Conservation (phyloP, 2,797 vertebrate genomes). For the Xenops minutus region DNA sequence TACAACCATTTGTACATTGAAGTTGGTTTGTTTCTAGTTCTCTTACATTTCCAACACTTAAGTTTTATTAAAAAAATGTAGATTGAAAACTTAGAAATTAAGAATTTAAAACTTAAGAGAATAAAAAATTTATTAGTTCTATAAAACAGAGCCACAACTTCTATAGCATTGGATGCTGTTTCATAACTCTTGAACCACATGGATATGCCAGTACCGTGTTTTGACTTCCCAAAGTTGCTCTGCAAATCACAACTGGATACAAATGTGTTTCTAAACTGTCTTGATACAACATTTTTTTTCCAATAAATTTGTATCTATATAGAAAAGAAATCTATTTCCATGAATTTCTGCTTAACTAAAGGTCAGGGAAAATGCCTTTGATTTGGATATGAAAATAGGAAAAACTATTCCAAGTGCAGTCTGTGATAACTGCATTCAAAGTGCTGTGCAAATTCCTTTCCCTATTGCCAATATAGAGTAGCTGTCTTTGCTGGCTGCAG, state of each 20-base stretch:
- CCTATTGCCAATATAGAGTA: not conserved
- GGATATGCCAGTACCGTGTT: not conserved
- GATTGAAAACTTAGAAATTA: constrained; percentile 29
- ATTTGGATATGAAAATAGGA: constrained; percentile 33
- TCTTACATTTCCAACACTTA: constrained; percentile 7
- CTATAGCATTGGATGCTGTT: not conserved
- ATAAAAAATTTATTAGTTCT: constrained; percentile 43
- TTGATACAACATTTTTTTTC: not conserved
- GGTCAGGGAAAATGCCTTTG: constrained; percentile 1
- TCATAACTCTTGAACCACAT: not conserved
- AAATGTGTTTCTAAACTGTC: not conserved
- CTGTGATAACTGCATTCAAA: not conserved
- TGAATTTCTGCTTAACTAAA: not conserved
- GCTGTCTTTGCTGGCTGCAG: not conserved
- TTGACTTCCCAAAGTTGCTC: not conserved
- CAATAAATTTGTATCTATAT: not conserved
- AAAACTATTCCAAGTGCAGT: constrained; percentile 28
- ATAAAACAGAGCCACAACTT: constrained; percentile 28
- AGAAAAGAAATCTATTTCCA: constrained; percentile 4
- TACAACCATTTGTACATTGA: constrained; percentile 29
- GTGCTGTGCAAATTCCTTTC: not conserved
- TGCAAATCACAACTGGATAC: constrained; percentile 31
- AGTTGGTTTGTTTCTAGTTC: not conserved
- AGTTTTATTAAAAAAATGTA: constrained; percentile 20
- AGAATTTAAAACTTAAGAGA: constrained; percentile 38